Evolutionary conservation across 2,797 vertebrate species (phyloP), one percentile per base, ranked within the genome.

Genomic region (Tragopan temminckii): DNA sequence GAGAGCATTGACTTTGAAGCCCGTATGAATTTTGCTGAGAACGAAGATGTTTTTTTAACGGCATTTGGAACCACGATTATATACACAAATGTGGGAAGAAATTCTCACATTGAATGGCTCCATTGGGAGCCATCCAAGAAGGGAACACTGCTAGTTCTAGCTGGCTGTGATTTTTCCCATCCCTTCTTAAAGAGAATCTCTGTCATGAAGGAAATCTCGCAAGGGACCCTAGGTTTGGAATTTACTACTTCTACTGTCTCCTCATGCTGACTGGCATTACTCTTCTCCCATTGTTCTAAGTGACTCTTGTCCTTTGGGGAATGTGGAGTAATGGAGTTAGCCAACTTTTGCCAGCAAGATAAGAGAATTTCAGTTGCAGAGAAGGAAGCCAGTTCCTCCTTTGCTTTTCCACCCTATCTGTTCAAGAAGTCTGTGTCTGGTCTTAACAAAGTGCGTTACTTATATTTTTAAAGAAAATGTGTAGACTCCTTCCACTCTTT

Each of bases 221-320:
- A 17, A 23, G 0, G 1, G 77, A 19, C 13, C 35, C 19, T 38
- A 27, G 9, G 62, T 36, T 69, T 80, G 59, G 20, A n/a, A 38
- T 84, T 87, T 84, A 40, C 64, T 71, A 66, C 36, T 94, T 81
- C 45, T 25, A 40, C 13, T 42, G 7, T 74, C 58, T 62, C 16
- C 27, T 55, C 13, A 4, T 50, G 10, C 17, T 71, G 62, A 69
- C 42, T 25, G 2, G 0, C 31, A 9, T 7, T 2, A 59, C 21
- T 10, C 1, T 1, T 33, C 79, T 94, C 36, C 70, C 0, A 0
- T 40, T 11, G 1, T 80, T 27, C n/a, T 75, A 68, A 35, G 10
- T 64, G 68, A 46, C 40, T 71, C 35, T 25, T 61, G 29, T 31
- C 15, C 16, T 12, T 25, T 0, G 0, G 45, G 40, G 29, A 74